These are phyloP conservation scores for Bothrops alternatus DNA, from an alignment of 2,797 vertebrate species.

Conservation along the genomic window DNA sequence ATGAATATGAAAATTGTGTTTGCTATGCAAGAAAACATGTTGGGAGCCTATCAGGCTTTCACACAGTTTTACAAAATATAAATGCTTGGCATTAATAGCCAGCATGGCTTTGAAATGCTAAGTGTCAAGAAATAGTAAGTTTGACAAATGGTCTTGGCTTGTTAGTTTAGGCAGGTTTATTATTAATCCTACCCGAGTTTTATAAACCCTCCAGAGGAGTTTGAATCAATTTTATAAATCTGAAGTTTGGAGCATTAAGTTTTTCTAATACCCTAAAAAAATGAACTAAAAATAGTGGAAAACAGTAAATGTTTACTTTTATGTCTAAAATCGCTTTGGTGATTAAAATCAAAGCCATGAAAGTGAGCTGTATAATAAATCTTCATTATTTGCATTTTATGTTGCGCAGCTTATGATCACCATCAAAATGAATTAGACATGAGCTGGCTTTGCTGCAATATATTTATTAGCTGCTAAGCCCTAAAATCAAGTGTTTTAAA, in stretches of 20 bases:
- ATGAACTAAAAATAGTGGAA: constrained; percentile 12
- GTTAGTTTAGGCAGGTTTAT: constrained; percentile 36
- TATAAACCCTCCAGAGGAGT: background rate
- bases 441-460: background rate
- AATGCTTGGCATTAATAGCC: constrained; percentile 41
- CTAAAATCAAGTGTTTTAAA: background rate
- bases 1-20: constrained; percentile 7
- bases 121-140: constrained; percentile 36
- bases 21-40: background rate
- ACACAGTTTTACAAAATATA: constrained; percentile 41
- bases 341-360: constrained; percentile 12
- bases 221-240: background rate
- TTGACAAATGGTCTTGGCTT: constrained; percentile 36
- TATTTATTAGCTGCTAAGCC: background rate
- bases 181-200: constrained; percentile 33
- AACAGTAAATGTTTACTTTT: background rate
- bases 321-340: constrained; percentile 2
- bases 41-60: background rate
- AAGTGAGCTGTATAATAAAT: constrained; percentile 3
- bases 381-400: background rate
- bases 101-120: constrained; percentile 41
- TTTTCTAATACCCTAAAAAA: constrained; percentile 16
- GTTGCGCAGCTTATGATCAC: background rate
- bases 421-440: constrained; percentile 2
- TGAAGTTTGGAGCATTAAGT: constrained; percentile 12